Conservation (phyloP, 2,113 vertebrate species). For the Pseudonaja textilis region DNA sequence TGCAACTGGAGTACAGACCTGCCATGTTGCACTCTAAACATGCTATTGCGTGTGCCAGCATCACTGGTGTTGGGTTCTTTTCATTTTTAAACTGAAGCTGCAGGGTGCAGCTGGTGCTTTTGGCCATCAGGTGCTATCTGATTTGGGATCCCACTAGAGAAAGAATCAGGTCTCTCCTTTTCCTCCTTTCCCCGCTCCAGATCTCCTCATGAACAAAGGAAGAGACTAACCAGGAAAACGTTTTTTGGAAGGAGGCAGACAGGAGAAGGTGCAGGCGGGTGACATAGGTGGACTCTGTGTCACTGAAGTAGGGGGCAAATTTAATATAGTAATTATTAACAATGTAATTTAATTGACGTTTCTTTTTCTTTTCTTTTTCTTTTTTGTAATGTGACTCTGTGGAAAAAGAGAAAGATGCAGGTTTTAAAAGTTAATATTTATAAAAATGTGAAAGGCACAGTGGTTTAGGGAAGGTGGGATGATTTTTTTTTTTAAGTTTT, state of each 20-base stretch:
- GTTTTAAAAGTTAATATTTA: constrained; percentile 84
- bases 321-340: constrained; percentile 83
- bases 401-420: constrained; percentile 74
- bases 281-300: constrained; percentile 57
- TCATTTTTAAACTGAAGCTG: constrained; percentile 75
- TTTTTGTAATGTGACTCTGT: constrained; percentile 84
- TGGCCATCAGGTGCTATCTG: constrained; percentile 76
- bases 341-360: constrained; percentile 87
- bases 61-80: constrained; percentile 66
- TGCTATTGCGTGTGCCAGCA: constrained; percentile 66
- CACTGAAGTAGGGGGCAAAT: constrained; percentile 72
- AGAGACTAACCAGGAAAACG: constrained; percentile 44
- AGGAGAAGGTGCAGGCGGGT: constrained; percentile 65
- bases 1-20: constrained; percentile 77
- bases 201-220: constrained; percentile 59
- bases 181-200: constrained; percentile 64
- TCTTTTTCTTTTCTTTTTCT: constrained; percentile 56
- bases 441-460: constrained; percentile 84
- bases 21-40: constrained; percentile 62
- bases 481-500: constrained; percentile 63
- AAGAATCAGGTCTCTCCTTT: constrained; percentile 63
- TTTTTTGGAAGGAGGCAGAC: constrained; percentile 59
- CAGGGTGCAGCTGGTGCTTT: constrained; percentile 74
- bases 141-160: constrained; percentile 66
- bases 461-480: constrained; percentile 66